Percentiles rank a stretch among this genome's conserved stretches.
Evolutionary conservation across 2,888 invertebrate species (phyloP).

Genomic region (Xestia rhomboidea): DNA sequence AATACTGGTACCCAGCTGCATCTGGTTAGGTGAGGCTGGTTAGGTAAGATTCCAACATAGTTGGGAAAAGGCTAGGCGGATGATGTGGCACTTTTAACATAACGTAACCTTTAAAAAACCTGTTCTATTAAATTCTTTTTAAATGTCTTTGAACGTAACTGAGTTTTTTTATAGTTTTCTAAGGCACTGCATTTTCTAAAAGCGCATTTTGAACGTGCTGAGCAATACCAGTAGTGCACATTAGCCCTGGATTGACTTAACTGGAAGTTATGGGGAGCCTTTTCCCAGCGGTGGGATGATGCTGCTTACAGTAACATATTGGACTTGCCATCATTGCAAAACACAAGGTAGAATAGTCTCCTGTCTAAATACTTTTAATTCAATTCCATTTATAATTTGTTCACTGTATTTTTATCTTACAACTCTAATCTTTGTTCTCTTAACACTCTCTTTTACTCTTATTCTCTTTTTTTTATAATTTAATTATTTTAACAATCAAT

Average conservation of each 20-base stretch:
- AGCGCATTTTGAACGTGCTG: background rate
- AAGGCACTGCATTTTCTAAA: slow-evolving; percentile 28
- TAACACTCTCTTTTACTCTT: background rate
- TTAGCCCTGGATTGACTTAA: background rate
- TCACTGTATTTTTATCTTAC: slow-evolving; percentile 19
- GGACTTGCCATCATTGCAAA: background rate
- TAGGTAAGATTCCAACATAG: no score
- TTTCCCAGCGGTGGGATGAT: background rate
- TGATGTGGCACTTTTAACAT: no score
- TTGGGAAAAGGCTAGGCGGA: no score
- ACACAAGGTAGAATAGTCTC: background rate
- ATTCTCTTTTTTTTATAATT: background rate
- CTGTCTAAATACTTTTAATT: slow-evolving; percentile 7
- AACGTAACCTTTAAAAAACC: no score
- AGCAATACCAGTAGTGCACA: background rate
- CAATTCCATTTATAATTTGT: slow-evolving; percentile 34
- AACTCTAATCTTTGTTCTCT: background rate
- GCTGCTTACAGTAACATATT: background rate
- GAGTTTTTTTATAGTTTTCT: background rate
- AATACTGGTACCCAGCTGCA: no score
- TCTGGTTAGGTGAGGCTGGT: no score
- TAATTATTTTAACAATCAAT: background rate
- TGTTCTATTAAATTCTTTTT: no score
- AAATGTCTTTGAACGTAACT: no score
- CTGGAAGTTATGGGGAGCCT: background rate